A percentile compares a stretch with the other conserved stretches of the same genome.
Conservation (phyloP, 2,888 invertebrate genomes). For the Ephialtes manifestator region DNA sequence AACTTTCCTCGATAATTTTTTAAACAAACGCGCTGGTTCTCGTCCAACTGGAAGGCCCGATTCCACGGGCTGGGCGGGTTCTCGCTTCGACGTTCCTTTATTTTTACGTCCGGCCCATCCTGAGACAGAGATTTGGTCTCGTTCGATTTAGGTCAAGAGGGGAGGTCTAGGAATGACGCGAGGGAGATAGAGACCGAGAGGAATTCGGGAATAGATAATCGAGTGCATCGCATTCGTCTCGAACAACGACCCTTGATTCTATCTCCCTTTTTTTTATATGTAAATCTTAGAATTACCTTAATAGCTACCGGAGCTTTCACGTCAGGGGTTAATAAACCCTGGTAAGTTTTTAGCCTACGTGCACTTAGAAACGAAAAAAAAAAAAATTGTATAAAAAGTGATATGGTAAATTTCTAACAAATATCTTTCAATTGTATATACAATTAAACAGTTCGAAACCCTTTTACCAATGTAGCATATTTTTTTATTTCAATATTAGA, state of each 20-base stretch:
- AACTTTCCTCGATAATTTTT: conserved; percentile 85
- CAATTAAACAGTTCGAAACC: neutral
- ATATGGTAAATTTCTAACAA: neutral
- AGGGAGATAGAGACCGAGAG: neutral
- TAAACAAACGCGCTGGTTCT: conserved; percentile 81
- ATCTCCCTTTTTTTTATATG: neutral
- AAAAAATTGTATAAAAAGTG: neutral
- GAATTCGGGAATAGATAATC: conserved; percentile 42
- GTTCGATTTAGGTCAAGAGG: conserved; percentile 69
- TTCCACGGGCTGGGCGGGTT: conserved; percentile 69
- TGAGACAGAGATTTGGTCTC: conserved; percentile 57
- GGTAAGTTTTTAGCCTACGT: neutral
- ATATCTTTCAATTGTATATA: neutral
- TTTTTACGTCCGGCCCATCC: conserved; percentile 18
- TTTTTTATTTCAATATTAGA: neutral
- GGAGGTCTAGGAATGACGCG: conserved; percentile 24
- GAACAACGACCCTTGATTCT: conserved; percentile 27
- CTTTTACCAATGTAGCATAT: neutral
- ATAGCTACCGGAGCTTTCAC: neutral
- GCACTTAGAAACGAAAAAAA: neutral
- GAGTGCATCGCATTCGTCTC: conserved; percentile 44
- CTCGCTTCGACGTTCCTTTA: conserved; percentile 48
- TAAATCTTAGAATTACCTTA: conserved; percentile 3
- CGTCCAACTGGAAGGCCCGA: conserved; percentile 41
- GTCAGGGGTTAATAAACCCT: conserved; percentile 19